Percentiles rank a stretch among this genome's conserved stretches.
phyloP scores from a whole-genome alignment of 37 sponge, comb jelly and placozoan genomes.

The Spongilla lacustris region DNA sequence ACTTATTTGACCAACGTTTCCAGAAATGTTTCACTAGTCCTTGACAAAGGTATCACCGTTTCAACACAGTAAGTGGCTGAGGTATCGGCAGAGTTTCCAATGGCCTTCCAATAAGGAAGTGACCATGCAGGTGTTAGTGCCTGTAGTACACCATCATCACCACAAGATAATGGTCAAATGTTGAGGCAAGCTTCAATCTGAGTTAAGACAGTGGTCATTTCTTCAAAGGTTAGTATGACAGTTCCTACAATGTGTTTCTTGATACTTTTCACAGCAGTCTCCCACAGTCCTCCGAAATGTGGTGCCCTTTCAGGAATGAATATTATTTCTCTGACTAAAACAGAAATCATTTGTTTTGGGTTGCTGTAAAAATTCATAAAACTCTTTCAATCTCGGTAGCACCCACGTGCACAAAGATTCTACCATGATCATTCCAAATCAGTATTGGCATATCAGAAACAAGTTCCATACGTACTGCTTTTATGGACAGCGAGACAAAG shows the following conservation, averaged over 20 bases:
- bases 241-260: too few relatives aligned
- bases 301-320: slow-evolving; percentile 46
- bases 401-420: slow-evolving; percentile 49
- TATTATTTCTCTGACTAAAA: slow-evolving; percentile 19
- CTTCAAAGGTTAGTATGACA: too few relatives aligned
- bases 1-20: slow-evolving; percentile 35
- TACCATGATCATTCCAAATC: slow-evolving; percentile 60
- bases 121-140: slow-evolving; percentile 23
- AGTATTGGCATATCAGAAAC: slow-evolving; percentile 35
- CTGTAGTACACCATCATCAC: not conserved
- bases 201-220: too few relatives aligned
- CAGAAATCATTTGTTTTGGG: slow-evolving; percentile 40
- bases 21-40: slow-evolving; percentile 11
- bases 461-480: slow-evolving; percentile 44
- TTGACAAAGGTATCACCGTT: not conserved
- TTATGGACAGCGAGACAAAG: slow-evolving; percentile 23
- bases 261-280: slow-evolving; percentile 30
- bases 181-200: too few relatives aligned
- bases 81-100: slow-evolving; percentile 1
- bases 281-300: slow-evolving; percentile 47
- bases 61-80: slow-evolving; percentile 1
- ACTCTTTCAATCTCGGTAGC: slow-evolving; percentile 36
- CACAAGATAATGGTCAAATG: not conserved
- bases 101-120: slow-evolving; percentile 15
- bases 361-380: slow-evolving; percentile 10